Percentiles rank a stretch among this genome's conserved stretches.
These are phyloP conservation scores for Myotis davidii DNA, from an alignment of 2,113 vertebrate species.

Conservation along the genomic window DNA sequence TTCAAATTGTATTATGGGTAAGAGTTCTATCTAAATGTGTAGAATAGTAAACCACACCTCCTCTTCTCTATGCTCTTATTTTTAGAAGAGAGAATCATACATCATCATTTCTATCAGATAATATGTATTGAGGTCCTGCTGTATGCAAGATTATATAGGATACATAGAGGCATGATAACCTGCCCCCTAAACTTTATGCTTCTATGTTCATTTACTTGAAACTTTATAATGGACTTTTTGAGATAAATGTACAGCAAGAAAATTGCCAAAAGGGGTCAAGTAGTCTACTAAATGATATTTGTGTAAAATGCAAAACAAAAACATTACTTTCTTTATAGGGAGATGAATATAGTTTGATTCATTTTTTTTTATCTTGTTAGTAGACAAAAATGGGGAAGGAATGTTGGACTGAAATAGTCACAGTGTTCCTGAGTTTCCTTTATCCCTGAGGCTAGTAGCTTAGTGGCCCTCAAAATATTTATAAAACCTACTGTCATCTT, in stretches of 20 bases:
- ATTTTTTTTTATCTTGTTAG: not conserved
- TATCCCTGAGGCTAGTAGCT: not conserved
- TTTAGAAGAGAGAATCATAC: not conserved
- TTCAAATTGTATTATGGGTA: not conserved
- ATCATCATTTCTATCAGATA: not conserved
- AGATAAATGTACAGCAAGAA: not conserved
- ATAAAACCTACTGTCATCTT: not conserved
- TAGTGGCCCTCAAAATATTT: constrained; percentile 38
- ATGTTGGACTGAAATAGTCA: not conserved
- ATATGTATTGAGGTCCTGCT: not conserved
- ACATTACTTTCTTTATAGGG: not conserved
- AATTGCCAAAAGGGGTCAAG: not conserved
- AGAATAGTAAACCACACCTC: not conserved
- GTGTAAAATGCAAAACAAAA: not conserved
- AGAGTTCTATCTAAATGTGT: not conserved
- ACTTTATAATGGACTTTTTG: not conserved
- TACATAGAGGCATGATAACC: not conserved
- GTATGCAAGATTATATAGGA: not conserved
- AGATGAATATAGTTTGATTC: not conserved
- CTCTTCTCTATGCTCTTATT: not conserved
- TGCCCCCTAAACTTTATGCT: not conserved
- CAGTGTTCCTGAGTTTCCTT: constrained; percentile 9
- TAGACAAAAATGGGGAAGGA: not conserved
- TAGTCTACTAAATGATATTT: not conserved
- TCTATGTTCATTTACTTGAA: not conserved